phyloP scores from a whole-genome alignment of 1,140 invertebrate species.

The Zaprionus ornatus region DNA sequence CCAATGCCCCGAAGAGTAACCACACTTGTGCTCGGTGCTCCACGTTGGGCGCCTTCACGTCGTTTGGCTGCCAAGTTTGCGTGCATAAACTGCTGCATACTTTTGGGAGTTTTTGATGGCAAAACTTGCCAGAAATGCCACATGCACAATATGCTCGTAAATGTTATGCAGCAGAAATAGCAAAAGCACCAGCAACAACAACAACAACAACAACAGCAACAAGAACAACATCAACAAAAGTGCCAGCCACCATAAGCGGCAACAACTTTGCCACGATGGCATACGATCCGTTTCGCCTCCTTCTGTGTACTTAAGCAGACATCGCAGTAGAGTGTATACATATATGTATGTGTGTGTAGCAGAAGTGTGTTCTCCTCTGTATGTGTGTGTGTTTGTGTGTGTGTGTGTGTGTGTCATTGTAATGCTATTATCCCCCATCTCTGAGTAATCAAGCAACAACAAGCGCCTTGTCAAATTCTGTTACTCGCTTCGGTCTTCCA shows the following conservation, averaged over 20 bases:
- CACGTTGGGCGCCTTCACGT: slow-evolving; percentile 26
- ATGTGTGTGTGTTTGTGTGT: not conserved
- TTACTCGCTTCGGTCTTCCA: not conserved
- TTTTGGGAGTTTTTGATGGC: slow-evolving; percentile 69
- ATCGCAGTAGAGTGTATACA: not conserved
- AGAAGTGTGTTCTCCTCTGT: not conserved
- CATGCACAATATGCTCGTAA: slow-evolving; percentile 51
- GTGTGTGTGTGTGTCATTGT: not conserved
- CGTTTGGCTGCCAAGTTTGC: slow-evolving; percentile 55
- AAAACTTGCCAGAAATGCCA: slow-evolving; percentile 59
- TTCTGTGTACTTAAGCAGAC: slow-evolving; percentile 24
- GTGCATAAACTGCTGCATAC: slow-evolving; percentile 75
- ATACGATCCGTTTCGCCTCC: slow-evolving; percentile 7
- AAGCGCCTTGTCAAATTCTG: slow-evolving; percentile 27
- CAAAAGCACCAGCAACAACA: slow-evolving; percentile 32
- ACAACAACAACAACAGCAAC: slow-evolving; percentile 27
- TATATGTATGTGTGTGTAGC: not conserved
- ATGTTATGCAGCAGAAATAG: slow-evolving; percentile 41
- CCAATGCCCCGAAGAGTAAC: slow-evolving; percentile 20
- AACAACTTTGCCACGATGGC: slow-evolving; percentile 44
- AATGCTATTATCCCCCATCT: slow-evolving; percentile 6
- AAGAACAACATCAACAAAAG: not conserved
- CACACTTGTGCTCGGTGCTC: slow-evolving; percentile 5
- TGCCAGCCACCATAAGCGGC: slow-evolving; percentile 24
- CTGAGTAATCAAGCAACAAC: slow-evolving; percentile 20